These are phyloP conservation scores for Sinodicranocentrus sp. DNA, from an alignment of 2,888 invertebrate genomes.

Conservation along the genomic window DNA sequence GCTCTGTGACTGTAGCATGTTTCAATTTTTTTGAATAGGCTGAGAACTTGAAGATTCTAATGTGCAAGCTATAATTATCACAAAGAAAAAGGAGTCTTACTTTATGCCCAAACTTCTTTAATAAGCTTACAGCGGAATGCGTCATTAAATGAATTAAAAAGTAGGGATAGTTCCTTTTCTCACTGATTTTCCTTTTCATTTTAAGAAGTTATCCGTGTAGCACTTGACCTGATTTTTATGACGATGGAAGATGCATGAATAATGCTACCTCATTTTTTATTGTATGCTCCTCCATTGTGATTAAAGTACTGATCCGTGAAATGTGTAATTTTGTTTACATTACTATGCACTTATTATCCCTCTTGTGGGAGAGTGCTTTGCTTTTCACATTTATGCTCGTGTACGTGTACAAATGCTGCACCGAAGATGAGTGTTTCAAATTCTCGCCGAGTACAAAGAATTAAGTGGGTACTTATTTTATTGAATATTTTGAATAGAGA, in stretches of 20 bases:
- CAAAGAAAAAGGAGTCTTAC: too few relatives aligned
- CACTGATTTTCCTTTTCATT: constrained; percentile 16
- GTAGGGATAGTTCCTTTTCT: too few relatives aligned
- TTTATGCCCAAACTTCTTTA: too few relatives aligned
- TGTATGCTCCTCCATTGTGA: constrained; percentile 17
- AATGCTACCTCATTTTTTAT: constrained; percentile 36
- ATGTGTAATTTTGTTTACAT: constrained; percentile 36
- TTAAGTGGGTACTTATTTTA: not conserved
- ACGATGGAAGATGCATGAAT: constrained; percentile 35
- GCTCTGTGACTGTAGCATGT: too few relatives aligned
- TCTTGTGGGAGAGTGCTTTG: not conserved
- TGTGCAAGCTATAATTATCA: too few relatives aligned
- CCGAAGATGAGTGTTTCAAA: too few relatives aligned
- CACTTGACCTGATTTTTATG: constrained; percentile 56
- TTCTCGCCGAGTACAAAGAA: not conserved
- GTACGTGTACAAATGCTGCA: too few relatives aligned
- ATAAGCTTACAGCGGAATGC: too few relatives aligned
- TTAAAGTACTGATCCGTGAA: constrained; percentile 35
- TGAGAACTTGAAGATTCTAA: too few relatives aligned
- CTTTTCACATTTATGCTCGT: constrained; percentile 3
- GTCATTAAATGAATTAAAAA: too few relatives aligned
- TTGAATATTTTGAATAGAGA: not conserved
- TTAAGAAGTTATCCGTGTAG: constrained; percentile 37
- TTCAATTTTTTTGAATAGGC: too few relatives aligned
- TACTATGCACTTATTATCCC: constrained; percentile 1